These are phyloP conservation scores for Charadrius vociferus DNA, from an alignment of 2,113 vertebrate genomes.

Conservation along the genomic window DNA sequence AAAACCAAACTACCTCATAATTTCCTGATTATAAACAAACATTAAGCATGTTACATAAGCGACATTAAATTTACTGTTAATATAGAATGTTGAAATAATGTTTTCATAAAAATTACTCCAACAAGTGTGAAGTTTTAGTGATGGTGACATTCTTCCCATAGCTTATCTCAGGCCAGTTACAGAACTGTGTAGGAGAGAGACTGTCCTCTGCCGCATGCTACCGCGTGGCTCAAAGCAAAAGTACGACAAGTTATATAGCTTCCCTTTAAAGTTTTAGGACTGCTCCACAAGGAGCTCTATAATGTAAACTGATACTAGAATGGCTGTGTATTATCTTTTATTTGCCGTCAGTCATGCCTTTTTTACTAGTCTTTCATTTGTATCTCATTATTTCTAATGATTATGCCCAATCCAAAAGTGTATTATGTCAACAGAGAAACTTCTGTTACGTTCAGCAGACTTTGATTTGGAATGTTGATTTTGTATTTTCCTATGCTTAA, in stretches of 20 bases:
- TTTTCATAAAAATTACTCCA: background rate
- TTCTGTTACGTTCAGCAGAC: background rate
- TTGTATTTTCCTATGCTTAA: background rate
- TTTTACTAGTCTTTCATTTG: conserved; percentile 9
- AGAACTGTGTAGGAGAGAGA: background rate
- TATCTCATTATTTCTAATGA: background rate
- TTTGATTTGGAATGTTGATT: background rate
- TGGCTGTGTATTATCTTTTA: background rate
- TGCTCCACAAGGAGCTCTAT: background rate
- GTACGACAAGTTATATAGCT: background rate
- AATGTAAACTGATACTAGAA: background rate
- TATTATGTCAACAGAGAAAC: background rate
- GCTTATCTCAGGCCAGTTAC: background rate
- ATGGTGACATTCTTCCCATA: background rate
- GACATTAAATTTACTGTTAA: background rate
- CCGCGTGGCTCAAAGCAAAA: background rate
- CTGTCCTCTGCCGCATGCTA: background rate
- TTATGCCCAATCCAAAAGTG: background rate
- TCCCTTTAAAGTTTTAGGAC: background rate
- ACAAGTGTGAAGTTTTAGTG: background rate
- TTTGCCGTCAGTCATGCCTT: background rate
- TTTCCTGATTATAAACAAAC: background rate
- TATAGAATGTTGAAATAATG: background rate
- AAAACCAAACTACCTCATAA: background rate
- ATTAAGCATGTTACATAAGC: background rate